Evolutionary conservation across 1,140 invertebrate species (phyloP).

Genomic region (Spodoptera frugiperda): DNA sequence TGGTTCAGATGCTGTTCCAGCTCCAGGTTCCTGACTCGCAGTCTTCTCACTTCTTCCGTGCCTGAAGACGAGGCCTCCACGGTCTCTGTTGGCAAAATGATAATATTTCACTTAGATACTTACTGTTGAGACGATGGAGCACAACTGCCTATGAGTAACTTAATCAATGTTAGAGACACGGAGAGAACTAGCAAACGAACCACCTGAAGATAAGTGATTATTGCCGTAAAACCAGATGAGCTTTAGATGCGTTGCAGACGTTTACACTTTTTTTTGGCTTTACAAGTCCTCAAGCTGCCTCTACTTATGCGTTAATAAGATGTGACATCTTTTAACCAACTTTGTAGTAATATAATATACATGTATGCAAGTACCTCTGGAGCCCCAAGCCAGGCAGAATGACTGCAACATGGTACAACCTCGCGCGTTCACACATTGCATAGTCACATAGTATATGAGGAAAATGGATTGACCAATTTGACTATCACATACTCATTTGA

Average conservation of each 20-base stretch:
- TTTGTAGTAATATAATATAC: no score
- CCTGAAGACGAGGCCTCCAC: conserved; percentile 92
- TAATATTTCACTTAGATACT: neutral
- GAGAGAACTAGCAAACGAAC: no score
- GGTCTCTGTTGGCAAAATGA: conserved; percentile 88
- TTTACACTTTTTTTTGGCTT: no score
- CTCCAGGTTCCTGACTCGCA: conserved; percentile 85
- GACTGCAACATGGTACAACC: conserved; percentile 49
- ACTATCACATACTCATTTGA: neutral
- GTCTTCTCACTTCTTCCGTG: conserved; percentile 90
- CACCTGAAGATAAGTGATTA: no score
- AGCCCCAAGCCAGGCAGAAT: conserved; percentile 60
- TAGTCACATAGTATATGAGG: neutral
- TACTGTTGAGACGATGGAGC: no score
- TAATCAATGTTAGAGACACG: no score
- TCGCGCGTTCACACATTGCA: neutral
- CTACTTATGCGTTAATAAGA: no score
- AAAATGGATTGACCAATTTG: neutral
- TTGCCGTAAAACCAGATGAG: no score
- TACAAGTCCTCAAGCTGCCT: no score
- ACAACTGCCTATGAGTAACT: no score
- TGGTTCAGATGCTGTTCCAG: conserved; percentile 77
- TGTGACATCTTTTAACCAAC: no score
- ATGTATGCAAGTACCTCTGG: conserved; percentile 56
- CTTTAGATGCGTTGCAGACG: no score